A percentile compares a stretch with the other conserved stretches of the same genome.
Conservation (phyloP, 2,888 invertebrate genomes). For the Osmoderma eremita region DNA sequence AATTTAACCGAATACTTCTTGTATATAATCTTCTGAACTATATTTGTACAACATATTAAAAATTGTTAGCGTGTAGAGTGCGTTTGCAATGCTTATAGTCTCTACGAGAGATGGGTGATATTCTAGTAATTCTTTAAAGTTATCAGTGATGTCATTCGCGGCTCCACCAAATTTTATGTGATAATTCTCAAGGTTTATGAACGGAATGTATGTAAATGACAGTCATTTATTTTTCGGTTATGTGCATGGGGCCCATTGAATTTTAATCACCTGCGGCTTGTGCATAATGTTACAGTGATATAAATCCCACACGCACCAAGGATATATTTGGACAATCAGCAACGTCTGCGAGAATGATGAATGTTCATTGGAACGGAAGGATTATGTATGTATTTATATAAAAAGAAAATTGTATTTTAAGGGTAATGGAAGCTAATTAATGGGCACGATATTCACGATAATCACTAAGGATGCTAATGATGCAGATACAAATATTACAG, state of each 20-base stretch:
- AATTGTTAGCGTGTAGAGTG: constrained; percentile 26
- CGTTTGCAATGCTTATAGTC: background rate
- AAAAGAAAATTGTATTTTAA: too few species aligned
- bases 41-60: constrained; percentile 35
- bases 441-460: too few species aligned
- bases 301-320: background rate
- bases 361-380: background rate
- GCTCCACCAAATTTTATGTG: constrained; percentile 20
- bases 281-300: constrained; percentile 14
- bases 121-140: constrained; percentile 18
- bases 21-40: constrained; percentile 27
- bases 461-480: too few species aligned
- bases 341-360: background rate
- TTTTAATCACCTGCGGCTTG: constrained; percentile 9
- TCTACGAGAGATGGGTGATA: constrained; percentile 5
- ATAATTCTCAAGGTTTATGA: constrained; percentile 15
- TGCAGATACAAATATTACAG: too few species aligned
- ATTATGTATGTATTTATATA: too few species aligned
- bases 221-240: constrained; percentile 18
- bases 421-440: too few species aligned
- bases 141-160: constrained; percentile 30
- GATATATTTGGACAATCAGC: background rate
- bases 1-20: constrained; percentile 30
- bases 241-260: constrained; percentile 13
- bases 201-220: constrained; percentile 23